Percentiles rank a stretch among this genome's conserved stretches.
Conservation (phyloP, 2,113 vertebrate genomes). For the Mobula hypostoma region DNA sequence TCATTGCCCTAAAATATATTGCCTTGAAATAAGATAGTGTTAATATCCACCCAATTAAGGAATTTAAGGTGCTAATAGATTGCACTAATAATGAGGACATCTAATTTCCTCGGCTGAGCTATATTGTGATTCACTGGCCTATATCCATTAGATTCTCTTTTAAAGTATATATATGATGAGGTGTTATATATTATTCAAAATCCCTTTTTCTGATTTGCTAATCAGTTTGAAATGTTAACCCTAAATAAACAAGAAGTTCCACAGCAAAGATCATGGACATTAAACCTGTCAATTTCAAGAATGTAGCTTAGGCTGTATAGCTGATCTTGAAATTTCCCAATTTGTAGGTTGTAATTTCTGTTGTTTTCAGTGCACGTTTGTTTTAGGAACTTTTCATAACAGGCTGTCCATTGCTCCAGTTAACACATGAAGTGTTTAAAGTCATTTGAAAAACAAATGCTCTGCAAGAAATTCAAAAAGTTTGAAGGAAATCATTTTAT, state of each 20-base stretch:
- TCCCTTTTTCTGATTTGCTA: neutral
- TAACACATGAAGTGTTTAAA: neutral
- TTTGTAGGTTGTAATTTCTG: neutral
- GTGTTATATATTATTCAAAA: neutral
- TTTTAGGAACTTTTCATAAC: neutral
- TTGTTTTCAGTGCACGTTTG: neutral
- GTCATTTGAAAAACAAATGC: neutral
- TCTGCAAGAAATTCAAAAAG: neutral
- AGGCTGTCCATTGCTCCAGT: neutral
- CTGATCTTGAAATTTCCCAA: neutral
- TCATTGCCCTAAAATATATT: neutral
- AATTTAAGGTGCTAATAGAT: neutral
- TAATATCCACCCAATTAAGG: neutral
- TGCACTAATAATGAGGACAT: neutral
- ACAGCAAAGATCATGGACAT: neutral
- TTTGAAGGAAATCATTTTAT: neutral
- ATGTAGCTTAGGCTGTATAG: neutral
- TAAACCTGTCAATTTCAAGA: neutral
- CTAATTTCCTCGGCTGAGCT: conserved; percentile 1
- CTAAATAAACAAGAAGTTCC: no score
- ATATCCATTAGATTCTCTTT: conserved; percentile 18
- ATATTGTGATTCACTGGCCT: neutral
- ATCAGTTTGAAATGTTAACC: neutral
- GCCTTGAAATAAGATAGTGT: conserved; percentile 9
- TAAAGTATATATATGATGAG: neutral